Base-by-base conservation (phyloP, 2,113 vertebrate species). In the Nematolebias whitei region DNA sequence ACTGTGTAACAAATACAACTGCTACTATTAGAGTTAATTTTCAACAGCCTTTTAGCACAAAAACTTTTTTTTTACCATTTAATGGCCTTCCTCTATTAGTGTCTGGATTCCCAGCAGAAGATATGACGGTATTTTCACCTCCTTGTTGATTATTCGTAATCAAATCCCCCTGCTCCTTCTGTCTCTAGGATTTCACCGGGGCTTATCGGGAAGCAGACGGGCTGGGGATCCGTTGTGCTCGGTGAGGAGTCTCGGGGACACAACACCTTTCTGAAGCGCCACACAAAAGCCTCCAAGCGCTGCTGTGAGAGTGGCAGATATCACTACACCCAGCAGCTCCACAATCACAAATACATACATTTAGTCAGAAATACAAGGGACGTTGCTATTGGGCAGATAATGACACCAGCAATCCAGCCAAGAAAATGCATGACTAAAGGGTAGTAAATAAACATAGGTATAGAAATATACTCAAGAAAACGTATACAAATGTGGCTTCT, bases 241-340 rank as follows among this genome's bases (percentile, higher is more conserved):
- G 55, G 52, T 70, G 68, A 88, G 71, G 73, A 80, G 74, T 88
- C 84, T 84, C 53, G 20, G 72, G 79, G 77, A 86, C 60, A 76
- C 76, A 62, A 73, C 80, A 80, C 76, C 79, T 87, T 80, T 79
- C 75, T 65, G 56, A 81, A 54, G 69, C 40, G 16, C 69, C 58
- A 68, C 77, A 80, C 79, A 81, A 86, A 82, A 79, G 63, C 79
- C 75, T 75, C 58, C 41, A 3, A 83, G 84, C 68, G 29, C 64
- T 74, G 82, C 85, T 35, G 5, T 86, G 85, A 87, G 74, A 86
- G 88, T 77, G 73, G 77, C 73, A 88, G 87, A 88, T 88, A 87
- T 74, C 74, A 26, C 57, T 29, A 59, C 74, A 61, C 79, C 81
- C 82, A 12, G 52, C 71, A 67, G 78, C 67, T 67, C 63, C 72